Base-by-base conservation (phyloP, 1,140 invertebrate genomes). In the Pseudomyrmex pallidus region DNA sequence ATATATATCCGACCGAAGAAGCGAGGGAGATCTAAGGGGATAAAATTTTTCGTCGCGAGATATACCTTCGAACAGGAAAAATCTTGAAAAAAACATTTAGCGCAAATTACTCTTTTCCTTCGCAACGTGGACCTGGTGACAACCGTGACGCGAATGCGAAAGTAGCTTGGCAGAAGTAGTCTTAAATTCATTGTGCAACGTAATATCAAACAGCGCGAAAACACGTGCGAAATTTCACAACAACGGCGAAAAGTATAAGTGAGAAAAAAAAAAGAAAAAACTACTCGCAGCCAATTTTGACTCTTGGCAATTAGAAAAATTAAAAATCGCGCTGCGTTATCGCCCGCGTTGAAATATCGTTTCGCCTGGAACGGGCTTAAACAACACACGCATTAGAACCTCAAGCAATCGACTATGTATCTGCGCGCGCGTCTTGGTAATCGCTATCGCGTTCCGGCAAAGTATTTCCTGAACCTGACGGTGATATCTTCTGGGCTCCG, bases 401-500 rank as follows among this genome's bases (percentile, higher is more conserved):
- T 78, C 13, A 8, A 22, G 35, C 52, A 57, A 78, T 68, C 74
- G 46, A 25, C 46, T 35, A 8, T 9, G 52, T 48, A 68, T 59
- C 64, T 48, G 54, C 35, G 20, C 35, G 20, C 35, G 25, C 46
- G 63, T 78, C 74, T 68, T 35, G 54, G 35, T 57, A 46, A 68
- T 68, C 74, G 44, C 74, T 78, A 67, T 57, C 44, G 63, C 12
- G 13, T 66, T 13, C 13, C 25, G n/a, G 13, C 57, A 44, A 83
- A 87, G 86, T 83, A 82, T 83, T 76, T 62, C 78, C 48, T 46
- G 78, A 77, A 56, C 78, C 54, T 76, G 84, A 86, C 13, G 17
- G 48, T 66, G 25, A 52, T 77, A 77, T 77, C 74, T 67, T 77
- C 48, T 17, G 25, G 15, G 35, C 35, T 35, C 64, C n/a, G 63